Percentiles rank a stretch among this genome's conserved stretches.
phyloP scores from a whole-genome alignment of 2,888 invertebrate species.

The Rutpela maculata region DNA sequence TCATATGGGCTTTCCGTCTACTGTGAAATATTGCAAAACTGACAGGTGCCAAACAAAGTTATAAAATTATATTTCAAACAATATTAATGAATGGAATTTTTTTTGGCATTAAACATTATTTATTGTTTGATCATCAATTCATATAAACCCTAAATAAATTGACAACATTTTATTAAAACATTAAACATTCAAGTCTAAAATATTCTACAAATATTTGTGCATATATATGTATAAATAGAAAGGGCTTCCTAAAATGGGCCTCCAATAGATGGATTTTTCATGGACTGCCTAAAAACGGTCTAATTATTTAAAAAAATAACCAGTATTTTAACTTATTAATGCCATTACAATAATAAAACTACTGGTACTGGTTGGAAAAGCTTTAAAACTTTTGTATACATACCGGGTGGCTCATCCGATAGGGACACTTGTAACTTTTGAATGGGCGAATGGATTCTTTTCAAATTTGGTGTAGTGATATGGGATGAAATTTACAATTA shows the following conservation, averaged over 20 bases:
- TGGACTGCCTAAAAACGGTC: no score
- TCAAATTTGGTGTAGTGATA: no score
- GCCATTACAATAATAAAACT: no score
- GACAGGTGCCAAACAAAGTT: conserved; percentile 12
- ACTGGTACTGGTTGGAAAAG: no score
- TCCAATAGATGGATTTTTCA: conserved; percentile 1
- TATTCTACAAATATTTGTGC: conserved; percentile 28
- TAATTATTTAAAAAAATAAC: no score
- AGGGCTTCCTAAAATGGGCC: conserved; percentile 30
- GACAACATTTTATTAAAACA: conserved; percentile 24
- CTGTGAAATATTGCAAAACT: not conserved
- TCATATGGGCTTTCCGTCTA: not conserved
- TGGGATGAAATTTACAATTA: no score
- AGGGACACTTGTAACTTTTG: no score
- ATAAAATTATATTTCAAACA: conserved; percentile 12
- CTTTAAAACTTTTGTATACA: no score
- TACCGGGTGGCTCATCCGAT: no score
- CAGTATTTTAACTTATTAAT: no score
- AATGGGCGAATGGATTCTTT: no score
- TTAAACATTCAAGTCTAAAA: conserved; percentile 22
- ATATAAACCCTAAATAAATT: conserved; percentile 7
- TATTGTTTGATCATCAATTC: conserved; percentile 12
- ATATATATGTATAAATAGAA: not conserved
- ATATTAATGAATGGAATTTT: not conserved
- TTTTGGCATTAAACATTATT: not conserved